A percentile compares a stretch with the other conserved stretches of the same genome.
Evolutionary conservation across 2,113 vertebrate genomes (phyloP).

Genomic region (Oplegnathus fasciatus): DNA sequence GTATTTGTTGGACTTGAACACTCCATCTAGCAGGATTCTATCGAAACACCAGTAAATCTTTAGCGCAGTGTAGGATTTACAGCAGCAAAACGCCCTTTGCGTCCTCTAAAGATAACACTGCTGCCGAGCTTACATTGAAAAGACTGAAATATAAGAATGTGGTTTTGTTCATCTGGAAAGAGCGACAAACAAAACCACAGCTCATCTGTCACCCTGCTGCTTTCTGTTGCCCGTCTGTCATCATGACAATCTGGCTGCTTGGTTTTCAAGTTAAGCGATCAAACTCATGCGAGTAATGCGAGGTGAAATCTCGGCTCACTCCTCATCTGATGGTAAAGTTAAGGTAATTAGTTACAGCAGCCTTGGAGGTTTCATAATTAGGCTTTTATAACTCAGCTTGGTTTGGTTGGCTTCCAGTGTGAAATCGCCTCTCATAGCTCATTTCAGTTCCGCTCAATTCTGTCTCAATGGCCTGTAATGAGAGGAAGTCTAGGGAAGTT

Average conservation of each 20-base stretch:
- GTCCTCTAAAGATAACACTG: neutral
- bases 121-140: neutral
- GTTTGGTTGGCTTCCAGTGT: slow-evolving; percentile 24
- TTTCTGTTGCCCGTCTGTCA: neutral
- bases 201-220: slow-evolving; percentile 9
- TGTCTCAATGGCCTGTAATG: slow-evolving; percentile 13
- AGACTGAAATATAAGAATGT: neutral
- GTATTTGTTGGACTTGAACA: neutral
- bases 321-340: slow-evolving; percentile 28
- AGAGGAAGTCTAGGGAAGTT: slow-evolving; percentile 23
- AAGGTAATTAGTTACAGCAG: slow-evolving; percentile 44
- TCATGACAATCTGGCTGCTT: neutral
- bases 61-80: neutral
- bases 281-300: slow-evolving; percentile 27
- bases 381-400: slow-evolving; percentile 7
- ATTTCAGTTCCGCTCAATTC: slow-evolving; percentile 31
- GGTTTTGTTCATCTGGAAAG: slow-evolving; percentile 2
- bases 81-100: neutral
- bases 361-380: slow-evolving; percentile 31
- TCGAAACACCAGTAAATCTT: neutral
- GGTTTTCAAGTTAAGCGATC: slow-evolving; percentile 32
- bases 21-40: neutral
- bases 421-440: slow-evolving; percentile 40
- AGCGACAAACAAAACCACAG: neutral
- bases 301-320: slow-evolving; percentile 30